These are phyloP conservation scores for Chrysoperla carnea DNA, from an alignment of 1,140 invertebrate species.

Conservation along the genomic window DNA sequence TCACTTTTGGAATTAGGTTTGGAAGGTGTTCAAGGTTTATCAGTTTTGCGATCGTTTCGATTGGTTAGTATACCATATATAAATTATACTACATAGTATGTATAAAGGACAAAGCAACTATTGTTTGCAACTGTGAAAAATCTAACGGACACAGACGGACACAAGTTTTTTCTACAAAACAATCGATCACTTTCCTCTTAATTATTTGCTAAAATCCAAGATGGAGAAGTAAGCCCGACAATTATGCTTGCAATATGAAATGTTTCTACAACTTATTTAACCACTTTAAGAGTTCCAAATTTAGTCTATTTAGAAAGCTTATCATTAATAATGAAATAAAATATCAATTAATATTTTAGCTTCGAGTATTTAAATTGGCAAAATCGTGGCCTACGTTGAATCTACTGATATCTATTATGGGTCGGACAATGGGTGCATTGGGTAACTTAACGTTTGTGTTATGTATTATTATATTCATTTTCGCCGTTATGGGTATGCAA, in stretches of 20 bases:
- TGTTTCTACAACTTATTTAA: too few species aligned
- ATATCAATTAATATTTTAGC: slow-evolving; percentile 32
- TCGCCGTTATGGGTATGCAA: slow-evolving; percentile 97
- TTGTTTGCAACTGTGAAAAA: too few species aligned
- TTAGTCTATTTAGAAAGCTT: slow-evolving; percentile 3
- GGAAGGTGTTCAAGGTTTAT: slow-evolving; percentile 86
- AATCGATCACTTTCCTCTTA: too few species aligned
- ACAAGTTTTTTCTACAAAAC: too few species aligned
- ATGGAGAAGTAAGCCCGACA: too few species aligned
- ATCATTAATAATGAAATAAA: slow-evolving; percentile 3
- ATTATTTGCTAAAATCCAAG: too few species aligned
- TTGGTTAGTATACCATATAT: slow-evolving; percentile 52
- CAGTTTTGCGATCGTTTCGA: slow-evolving; percentile 92
- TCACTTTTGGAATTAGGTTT: slow-evolving; percentile 85
- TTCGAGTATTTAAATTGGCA: slow-evolving; percentile 97
- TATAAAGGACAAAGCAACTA: too few species aligned
- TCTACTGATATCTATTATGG: slow-evolving; percentile 96
- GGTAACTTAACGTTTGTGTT: slow-evolving; percentile 95
- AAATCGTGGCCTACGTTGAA: slow-evolving; percentile 98
- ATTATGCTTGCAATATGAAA: too few species aligned
- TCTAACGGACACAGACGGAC: too few species aligned
- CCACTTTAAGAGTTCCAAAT: too few species aligned
- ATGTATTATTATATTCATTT: slow-evolving; percentile 98
- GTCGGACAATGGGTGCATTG: slow-evolving; percentile 90
- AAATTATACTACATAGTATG: too few species aligned